Evolutionary conservation across 2,888 invertebrate species (phyloP).

Genomic region (Scaptomyza caliginosa): DNA sequence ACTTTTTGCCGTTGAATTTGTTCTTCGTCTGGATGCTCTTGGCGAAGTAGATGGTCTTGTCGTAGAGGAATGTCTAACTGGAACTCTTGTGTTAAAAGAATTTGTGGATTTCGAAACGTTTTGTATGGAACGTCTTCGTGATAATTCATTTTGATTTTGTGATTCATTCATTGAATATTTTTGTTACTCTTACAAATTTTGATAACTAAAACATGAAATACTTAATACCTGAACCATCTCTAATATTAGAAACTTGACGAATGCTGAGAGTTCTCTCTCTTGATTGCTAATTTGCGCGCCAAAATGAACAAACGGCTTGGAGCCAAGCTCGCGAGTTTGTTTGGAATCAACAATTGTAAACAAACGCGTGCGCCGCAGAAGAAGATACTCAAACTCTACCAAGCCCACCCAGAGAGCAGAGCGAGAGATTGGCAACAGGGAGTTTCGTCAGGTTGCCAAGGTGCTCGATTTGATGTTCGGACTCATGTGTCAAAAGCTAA

Average conservation of each 20-base stretch:
- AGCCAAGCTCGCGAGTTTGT: background rate
- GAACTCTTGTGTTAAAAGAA: too few relatives aligned
- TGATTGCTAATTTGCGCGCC: conserved; percentile 59
- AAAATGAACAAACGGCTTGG: conserved; percentile 45
- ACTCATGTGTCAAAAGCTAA: conserved; percentile 40
- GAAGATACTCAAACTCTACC: conserved; percentile 1
- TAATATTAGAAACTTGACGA: conserved; percentile 44
- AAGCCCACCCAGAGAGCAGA: background rate
- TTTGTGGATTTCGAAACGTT: background rate
- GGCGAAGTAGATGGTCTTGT: background rate
- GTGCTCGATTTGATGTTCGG: conserved; percentile 54
- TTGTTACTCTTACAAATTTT: conserved; percentile 8
- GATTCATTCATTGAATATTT: background rate
- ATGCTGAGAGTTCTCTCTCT: conserved; percentile 2
- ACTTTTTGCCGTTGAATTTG: background rate
- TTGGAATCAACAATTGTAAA: conserved; percentile 80
- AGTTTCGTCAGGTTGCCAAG: conserved; percentile 81
- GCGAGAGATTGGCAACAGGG: conserved; percentile 21
- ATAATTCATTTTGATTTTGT: background rate
- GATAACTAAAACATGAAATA: background rate
- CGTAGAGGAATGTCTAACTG: too few relatives aligned
- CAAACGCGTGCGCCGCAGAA: conserved; percentile 71
- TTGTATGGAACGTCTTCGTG: background rate
- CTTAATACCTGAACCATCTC: conserved; percentile 3
- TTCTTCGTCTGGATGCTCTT: background rate